A percentile compares a stretch with the other conserved stretches of the same genome.
phyloP scores from a whole-genome alignment of 1,140 invertebrate genomes.

The Littorina saxatilis region DNA sequence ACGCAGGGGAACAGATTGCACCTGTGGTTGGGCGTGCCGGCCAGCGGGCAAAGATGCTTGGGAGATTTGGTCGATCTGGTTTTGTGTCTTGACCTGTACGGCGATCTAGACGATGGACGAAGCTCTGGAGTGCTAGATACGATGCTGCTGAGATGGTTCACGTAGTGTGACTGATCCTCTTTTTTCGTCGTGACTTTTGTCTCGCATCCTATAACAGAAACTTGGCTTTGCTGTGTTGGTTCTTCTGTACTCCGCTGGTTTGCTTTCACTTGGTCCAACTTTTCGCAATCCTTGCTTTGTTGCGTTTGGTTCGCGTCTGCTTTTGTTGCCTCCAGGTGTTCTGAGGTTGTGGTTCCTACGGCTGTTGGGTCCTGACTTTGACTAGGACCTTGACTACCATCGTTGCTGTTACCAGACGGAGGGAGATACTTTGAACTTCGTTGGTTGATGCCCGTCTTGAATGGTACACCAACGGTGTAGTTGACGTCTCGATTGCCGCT shows the following conservation, averaged over 20 bases:
- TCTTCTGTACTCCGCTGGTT: too few relatives aligned
- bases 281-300: neutral
- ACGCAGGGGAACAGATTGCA: constrained; percentile 22
- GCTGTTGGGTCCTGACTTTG: neutral
- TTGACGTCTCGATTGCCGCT: too few relatives aligned
- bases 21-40: neutral
- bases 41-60: neutral
- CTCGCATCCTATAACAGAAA: too few relatives aligned
- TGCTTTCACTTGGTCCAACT: neutral
- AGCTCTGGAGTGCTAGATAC: too few relatives aligned
- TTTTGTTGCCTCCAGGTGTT: neutral
- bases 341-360: neutral
- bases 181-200: too few relatives aligned
- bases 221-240: too few relatives aligned
- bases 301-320: neutral
- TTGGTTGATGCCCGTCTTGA: neutral
- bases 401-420: neutral
- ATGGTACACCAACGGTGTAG: neutral
- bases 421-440: neutral
- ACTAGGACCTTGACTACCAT: too few relatives aligned
- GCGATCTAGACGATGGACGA: too few relatives aligned
- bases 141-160: too few relatives aligned
- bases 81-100: too few relatives aligned
- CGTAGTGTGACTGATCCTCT: too few relatives aligned
- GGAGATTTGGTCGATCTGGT: too few relatives aligned